These are phyloP conservation scores for Hemibates koningsi DNA, from an alignment of 2,113 vertebrate species.

Conservation along the genomic window DNA sequence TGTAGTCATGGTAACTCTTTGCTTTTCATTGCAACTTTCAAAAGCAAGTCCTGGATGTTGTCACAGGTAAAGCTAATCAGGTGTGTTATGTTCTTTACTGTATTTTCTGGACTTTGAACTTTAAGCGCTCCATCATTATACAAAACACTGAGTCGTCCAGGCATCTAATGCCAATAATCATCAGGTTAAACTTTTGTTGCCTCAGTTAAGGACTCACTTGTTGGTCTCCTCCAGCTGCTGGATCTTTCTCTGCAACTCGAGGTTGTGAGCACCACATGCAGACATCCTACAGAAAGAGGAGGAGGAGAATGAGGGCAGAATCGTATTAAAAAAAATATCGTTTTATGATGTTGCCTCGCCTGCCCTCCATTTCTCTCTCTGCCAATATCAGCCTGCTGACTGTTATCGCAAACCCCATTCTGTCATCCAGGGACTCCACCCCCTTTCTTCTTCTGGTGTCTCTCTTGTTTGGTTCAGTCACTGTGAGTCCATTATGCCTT, in stretches of 20 bases:
- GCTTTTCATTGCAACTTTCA: neutral
- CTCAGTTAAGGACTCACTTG: constrained; percentile 43
- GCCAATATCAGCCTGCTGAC: neutral
- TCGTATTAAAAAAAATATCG: neutral
- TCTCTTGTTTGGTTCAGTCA: neutral
- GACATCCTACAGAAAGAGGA: constrained; percentile 48
- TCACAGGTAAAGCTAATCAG: neutral
- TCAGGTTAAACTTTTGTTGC: neutral
- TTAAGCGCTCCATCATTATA: neutral
- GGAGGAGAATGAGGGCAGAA: neutral
- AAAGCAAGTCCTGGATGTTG: neutral
- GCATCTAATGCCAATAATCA: neutral
- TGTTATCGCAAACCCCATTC: neutral
- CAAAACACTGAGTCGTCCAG: neutral
- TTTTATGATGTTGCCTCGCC: neutral
- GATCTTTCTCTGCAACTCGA: constrained; percentile 62
- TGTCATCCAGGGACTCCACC: neutral
- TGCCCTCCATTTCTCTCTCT: neutral
- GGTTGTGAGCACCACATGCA: constrained; percentile 53
- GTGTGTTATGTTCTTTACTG: neutral
- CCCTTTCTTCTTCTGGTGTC: neutral
- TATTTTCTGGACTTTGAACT: neutral
- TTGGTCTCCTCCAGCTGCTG: constrained; percentile 60
- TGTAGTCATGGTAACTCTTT: neutral
- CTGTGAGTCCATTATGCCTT: neutral